Conservation (phyloP, 2,888 invertebrate species). For the Latrodectus hesperus region DNA sequence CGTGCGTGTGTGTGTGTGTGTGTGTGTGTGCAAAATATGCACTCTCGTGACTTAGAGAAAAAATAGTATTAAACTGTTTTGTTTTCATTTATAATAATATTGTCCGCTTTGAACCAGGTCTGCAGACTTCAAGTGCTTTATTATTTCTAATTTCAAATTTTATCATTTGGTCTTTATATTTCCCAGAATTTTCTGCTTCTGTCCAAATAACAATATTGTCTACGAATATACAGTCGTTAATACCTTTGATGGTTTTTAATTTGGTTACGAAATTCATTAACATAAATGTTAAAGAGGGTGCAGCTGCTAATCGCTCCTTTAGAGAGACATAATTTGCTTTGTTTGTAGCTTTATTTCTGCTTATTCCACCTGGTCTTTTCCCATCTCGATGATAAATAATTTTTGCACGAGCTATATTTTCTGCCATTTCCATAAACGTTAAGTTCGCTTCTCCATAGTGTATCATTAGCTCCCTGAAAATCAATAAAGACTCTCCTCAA, state of each 20-base stretch:
- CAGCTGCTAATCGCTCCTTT: neutral
- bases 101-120: neutral
- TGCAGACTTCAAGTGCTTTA: constrained; percentile 10
- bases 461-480: constrained; percentile 14
- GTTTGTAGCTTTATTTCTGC: neutral
- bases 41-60: neutral
- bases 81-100: neutral
- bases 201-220: constrained; percentile 1
- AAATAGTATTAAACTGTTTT: constrained; percentile 25
- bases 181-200: neutral
- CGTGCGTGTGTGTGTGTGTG: too few species aligned
- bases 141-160: neutral
- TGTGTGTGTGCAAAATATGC: too few species aligned
- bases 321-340: constrained; percentile 4
- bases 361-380: neutral
- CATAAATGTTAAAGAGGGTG: constrained; percentile 16
- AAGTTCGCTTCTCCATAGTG: neutral
- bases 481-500: too few species aligned
- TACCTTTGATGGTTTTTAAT: neutral
- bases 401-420: constrained; percentile 28
- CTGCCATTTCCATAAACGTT: neutral
- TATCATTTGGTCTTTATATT: neutral
- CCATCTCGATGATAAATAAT: constrained; percentile 12
- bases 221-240: constrained; percentile 16
- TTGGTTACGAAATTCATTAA: constrained; percentile 18